A percentile compares a stretch with the other conserved stretches of the same genome.
These are phyloP conservation scores for Phrynocephalus guinanensis DNA, from an alignment of 2,797 vertebrate genomes.

Conservation along the genomic window DNA sequence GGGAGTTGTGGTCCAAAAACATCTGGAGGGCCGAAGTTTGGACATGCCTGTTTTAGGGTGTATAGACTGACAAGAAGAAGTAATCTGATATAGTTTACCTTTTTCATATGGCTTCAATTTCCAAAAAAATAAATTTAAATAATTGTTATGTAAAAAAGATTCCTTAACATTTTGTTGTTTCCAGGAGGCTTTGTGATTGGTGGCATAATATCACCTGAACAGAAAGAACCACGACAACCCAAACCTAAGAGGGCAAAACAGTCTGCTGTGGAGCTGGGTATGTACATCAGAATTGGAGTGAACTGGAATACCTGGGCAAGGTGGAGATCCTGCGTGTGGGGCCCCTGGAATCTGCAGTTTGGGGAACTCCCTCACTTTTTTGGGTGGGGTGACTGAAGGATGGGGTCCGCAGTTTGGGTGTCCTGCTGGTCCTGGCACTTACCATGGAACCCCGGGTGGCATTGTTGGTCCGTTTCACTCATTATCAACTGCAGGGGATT, in stretches of 20 bases:
- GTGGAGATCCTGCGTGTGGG: no score
- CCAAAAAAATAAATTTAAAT: not conserved
- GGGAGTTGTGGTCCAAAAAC: no score
- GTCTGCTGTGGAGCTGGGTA: slow-evolving; percentile 64
- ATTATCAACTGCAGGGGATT: no score
- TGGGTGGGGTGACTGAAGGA: no score
- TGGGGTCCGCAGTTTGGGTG: no score
- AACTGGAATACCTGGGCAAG: not conserved
- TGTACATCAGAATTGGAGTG: slow-evolving; percentile 11
- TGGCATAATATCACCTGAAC: slow-evolving; percentile 70
- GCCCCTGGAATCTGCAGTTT: no score
- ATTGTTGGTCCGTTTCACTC: no score
- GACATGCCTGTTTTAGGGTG: no score
- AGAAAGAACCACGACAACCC: slow-evolving; percentile 20
- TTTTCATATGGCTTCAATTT: not conserved
- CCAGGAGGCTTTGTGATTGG: slow-evolving; percentile 70
- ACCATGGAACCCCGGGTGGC: no score
- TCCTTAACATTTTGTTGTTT: slow-evolving; percentile 60
- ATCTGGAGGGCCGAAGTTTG: no score
- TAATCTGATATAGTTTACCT: not conserved
- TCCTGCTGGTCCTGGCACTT: no score
- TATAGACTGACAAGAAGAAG: not conserved
- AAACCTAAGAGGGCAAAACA: slow-evolving; percentile 40
- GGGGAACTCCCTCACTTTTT: no score
- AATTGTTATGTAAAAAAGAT: slow-evolving; percentile 15